Evolutionary conservation across 2,797 vertebrate genomes (phyloP), one percentile per base, ranked within the genome.

Genomic region (Iguana delicatissima): DNA sequence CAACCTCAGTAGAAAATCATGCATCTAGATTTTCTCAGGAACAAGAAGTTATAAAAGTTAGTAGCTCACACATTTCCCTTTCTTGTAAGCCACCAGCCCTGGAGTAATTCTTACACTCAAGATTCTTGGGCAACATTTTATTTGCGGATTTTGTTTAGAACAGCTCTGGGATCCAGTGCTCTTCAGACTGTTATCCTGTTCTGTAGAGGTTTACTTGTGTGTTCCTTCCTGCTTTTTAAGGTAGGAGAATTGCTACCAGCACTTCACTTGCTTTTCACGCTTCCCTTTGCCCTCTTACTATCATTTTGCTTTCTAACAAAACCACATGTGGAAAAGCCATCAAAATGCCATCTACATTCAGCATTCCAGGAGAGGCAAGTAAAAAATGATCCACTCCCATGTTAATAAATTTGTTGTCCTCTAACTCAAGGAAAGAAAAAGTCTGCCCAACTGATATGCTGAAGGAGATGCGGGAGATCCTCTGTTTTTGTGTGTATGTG

Each of bases 351-450:
- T 32, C 13, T 50, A 7, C 24, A 52, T 42, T 64, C n/a, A 85
- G 22, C 9, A 57, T 35, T 72, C 73, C 64, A 46, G 35, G 20
- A 42, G 18, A 16, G 62, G 52, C 10, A 38, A 69, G 8, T 32
- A 50, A 87, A 79, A 7, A 87, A 87, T 20, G 14, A 79, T 52
- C 46, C 10, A 38, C 59, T 83, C 50, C 64, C 38, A 16, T 1
- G 20, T n/a, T 26, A 73, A 3, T 26, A 35, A 18, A 20, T 38
- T 35, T 52, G 20, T 32, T 69, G 29, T 24, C 6, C 29, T 42
- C 62, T 0, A 0, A 38, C 46, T 12, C 20, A 1, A 88, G 38
- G 42, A 67, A 50, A 72, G 6, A 38, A 59, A 38, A 74, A 18
- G 69, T 59, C 91, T 14, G 0, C 90, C 76, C 3, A 91, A 79